Base-by-base conservation (phyloP, 2,113 vertebrate genomes). In the Pygoscelis adeliae region DNA sequence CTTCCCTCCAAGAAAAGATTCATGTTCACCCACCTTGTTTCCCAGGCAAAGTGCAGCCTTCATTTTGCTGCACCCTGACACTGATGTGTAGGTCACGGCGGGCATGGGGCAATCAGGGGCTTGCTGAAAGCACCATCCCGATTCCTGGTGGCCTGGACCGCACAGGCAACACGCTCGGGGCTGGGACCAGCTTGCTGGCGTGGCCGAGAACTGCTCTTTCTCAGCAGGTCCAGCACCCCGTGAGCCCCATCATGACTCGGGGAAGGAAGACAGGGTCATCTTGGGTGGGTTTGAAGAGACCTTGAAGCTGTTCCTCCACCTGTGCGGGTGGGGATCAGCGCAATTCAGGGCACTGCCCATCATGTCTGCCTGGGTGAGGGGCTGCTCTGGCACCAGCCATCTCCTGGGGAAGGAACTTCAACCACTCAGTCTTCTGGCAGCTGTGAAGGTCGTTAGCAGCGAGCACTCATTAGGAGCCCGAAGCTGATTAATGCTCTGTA, bases 41-140 rank as follows among this genome's bases (percentile, higher is more conserved):
- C 59, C 52, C 29, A 32, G 74, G 38, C 7, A 1, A 52, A 46
- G 34, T 3, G 4, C 58, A 80, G 14, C 58, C 66, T 66, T 85
- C 13, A 2, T 59, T 56, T 66, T 38, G 34, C n/a, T 62, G 46
- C 59, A 10, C 32, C 61, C n/a, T 61, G 46, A 40, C 25, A 8
- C 72, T 2, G 15, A 11, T 7, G 17, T 53, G n/a, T 36, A 9
- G 61, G 40, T 40, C 38, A 55, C 0, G 0, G 23, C 0, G 2
- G 20, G 46, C 13, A 8, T 5, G 47, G 69, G 53, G 62, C 25
- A 26, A 1, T 26, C 15, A 2, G 8, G 17, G 52, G 15, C 46
- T 72, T 58, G 56, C 65, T 13, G 32, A 44, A 56, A 42, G n/a
- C 22, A 21, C 36, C 27, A 6, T 38, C 36, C 25, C 0, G 0